Percentiles rank a stretch among this genome's conserved stretches.
Evolutionary conservation across 2,888 invertebrate species (phyloP).

Genomic region (Chymomyza amoena): DNA sequence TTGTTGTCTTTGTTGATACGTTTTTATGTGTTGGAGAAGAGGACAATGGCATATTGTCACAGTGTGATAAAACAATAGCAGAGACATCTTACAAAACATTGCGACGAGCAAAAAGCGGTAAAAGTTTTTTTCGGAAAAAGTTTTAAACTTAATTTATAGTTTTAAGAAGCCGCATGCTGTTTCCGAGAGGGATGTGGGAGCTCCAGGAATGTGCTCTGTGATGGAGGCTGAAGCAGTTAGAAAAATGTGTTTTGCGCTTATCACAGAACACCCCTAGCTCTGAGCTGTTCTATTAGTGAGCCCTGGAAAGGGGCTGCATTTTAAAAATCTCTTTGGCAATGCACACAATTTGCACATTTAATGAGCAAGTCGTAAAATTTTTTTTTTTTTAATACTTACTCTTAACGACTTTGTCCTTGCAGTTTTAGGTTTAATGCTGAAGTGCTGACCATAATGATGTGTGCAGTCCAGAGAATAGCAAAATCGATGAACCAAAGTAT

Average conservation of each 20-base stretch:
- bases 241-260: no score
- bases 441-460: conserved; percentile 57
- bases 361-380: conserved; percentile 27
- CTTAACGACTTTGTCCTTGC: neutral
- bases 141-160: conserved; percentile 71
- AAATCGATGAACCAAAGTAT: neutral
- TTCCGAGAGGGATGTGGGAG: no score
- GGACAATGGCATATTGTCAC: conserved; percentile 65
- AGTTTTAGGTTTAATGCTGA: conserved; percentile 42
- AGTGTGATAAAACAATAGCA: conserved; percentile 59
- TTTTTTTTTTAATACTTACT: neutral
- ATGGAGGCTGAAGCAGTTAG: neutral
- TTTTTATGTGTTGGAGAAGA: conserved; percentile 6
- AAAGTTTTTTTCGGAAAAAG: conserved; percentile 59
- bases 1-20: neutral
- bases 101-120: conserved; percentile 17
- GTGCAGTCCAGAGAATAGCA: conserved; percentile 9
- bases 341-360: conserved; percentile 56
- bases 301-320: conserved; percentile 13
- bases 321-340: conserved; percentile 46
- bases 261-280: no score
- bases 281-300: neutral
- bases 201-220: neutral
- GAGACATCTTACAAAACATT: conserved; percentile 13
- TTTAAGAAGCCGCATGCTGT: conserved; percentile 58